Evolutionary conservation across 2,888 invertebrate species (phyloP).

Genomic region (Griposia aprilina): DNA sequence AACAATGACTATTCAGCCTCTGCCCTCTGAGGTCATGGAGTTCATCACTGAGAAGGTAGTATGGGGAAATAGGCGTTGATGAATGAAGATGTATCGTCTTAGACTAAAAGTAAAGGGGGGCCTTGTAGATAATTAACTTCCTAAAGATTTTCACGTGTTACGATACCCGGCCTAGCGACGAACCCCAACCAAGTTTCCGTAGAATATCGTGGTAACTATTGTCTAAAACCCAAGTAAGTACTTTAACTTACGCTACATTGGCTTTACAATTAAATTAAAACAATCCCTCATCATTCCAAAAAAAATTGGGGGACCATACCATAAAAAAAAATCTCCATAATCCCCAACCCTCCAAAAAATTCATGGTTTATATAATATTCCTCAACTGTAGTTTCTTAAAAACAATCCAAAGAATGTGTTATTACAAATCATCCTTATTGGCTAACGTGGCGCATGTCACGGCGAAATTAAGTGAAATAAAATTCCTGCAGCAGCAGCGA

Average conservation of each 20-base stretch:
- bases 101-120: slow-evolving; percentile 16
- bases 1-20: slow-evolving; percentile 67
- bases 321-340: no score
- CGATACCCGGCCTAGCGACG: background rate
- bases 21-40: slow-evolving; percentile 66
- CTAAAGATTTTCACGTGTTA: slow-evolving; percentile 18
- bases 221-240: background rate
- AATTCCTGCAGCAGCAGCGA: slow-evolving; percentile 49
- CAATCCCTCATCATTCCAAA: background rate
- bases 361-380: slow-evolving; percentile 18
- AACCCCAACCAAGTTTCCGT: background rate
- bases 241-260: background rate
- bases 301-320: no score
- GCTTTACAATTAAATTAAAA: no score
- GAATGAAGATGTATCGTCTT: slow-evolving; percentile 50
- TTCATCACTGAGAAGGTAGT: slow-evolving; percentile 54
- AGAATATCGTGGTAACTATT: background rate
- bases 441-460: slow-evolving; percentile 42
- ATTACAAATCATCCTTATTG: slow-evolving; percentile 50
- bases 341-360: no score
- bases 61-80: slow-evolving; percentile 47
- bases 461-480: slow-evolving; percentile 63
- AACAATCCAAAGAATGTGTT: slow-evolving; percentile 45
- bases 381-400: slow-evolving; percentile 31
- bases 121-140: slow-evolving; percentile 16